phyloP scores from a whole-genome alignment of 2,888 invertebrate species.

The Caenorhabditis sp. region DNA sequence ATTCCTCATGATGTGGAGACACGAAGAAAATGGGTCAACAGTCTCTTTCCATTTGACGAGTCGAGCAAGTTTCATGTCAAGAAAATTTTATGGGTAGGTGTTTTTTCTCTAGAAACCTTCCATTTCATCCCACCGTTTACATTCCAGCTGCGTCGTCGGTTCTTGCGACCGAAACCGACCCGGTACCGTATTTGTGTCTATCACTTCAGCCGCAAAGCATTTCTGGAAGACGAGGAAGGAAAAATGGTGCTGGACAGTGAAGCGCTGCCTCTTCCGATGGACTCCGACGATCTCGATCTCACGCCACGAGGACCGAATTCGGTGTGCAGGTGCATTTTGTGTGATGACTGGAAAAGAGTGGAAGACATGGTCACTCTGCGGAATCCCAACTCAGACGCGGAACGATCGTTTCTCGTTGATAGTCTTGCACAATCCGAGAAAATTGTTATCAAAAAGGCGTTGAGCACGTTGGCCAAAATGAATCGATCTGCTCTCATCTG shows the following conservation, averaged over 20 bases:
- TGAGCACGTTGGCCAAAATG: conserved; percentile 23
- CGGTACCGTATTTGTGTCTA: conserved; percentile 71
- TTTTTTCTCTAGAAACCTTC: not conserved
- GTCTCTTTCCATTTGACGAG: conserved; percentile 48
- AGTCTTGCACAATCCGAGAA: conserved; percentile 48
- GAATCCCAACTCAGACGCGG: conserved; percentile 54
- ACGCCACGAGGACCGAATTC: conserved; percentile 69
- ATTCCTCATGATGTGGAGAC: conserved; percentile 60
- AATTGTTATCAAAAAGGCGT: conserved; percentile 41
- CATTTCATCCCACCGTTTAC: not conserved
- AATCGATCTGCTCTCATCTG: conserved; percentile 53
- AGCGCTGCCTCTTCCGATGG: conserved; percentile 65
- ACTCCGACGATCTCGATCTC: conserved; percentile 66
- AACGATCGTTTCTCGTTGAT: conserved; percentile 54
- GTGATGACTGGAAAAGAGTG: conserved; percentile 70
- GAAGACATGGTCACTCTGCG: conserved; percentile 57
- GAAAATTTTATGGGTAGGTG: conserved; percentile 55
- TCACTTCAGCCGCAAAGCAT: conserved; percentile 65
- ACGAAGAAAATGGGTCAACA: conserved; percentile 48
- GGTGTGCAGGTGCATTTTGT: conserved; percentile 67
- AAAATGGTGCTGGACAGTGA: conserved; percentile 58
- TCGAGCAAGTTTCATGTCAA: conserved; percentile 52
- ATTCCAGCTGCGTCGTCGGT: conserved; percentile 65
- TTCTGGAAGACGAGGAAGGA: conserved; percentile 46
- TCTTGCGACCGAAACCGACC: conserved; percentile 65